Conservation (phyloP, 2,888 invertebrate species). For the Patella pellucida region DNA sequence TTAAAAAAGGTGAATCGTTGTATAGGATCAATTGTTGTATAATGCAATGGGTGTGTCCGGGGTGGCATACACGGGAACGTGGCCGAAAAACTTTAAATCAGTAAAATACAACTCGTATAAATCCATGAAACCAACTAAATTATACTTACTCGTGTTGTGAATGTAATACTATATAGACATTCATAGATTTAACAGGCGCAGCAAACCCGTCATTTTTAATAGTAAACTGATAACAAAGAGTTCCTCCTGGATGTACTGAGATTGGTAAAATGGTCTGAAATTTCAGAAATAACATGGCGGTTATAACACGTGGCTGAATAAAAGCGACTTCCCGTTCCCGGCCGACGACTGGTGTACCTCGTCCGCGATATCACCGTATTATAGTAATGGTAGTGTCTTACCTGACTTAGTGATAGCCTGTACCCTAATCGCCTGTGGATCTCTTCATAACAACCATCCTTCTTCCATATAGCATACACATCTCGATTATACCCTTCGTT, state of each 20-base stretch:
- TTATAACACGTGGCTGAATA: no score
- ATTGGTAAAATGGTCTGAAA: slow-evolving; percentile 12
- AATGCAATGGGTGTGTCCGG: no score
- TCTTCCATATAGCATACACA: slow-evolving; percentile 29
- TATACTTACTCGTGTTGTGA: slow-evolving; percentile 14
- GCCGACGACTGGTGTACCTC: no score
- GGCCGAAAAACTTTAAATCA: no score
- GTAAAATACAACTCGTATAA: no score
- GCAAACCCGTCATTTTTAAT: slow-evolving; percentile 35
- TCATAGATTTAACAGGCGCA: slow-evolving; percentile 29
- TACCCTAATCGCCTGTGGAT: slow-evolving; percentile 31
- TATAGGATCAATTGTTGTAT: no score
- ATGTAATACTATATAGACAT: slow-evolving; percentile 22
- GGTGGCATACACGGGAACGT: no score
- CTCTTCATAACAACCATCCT: slow-evolving; percentile 31
- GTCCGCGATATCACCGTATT: no score
- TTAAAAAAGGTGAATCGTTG: no score
- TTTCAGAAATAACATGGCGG: no score
- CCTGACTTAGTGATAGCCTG: slow-evolving; percentile 27
- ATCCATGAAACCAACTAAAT: not conserved
- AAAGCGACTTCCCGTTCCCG: no score
- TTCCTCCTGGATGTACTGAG: slow-evolving; percentile 12
- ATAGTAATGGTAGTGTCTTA: not conserved
- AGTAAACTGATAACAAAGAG: slow-evolving; percentile 24
- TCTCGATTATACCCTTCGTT: slow-evolving; percentile 28